Conservation (phyloP, 2,888 invertebrate species). For the Drosophila prostipennis region DNA sequence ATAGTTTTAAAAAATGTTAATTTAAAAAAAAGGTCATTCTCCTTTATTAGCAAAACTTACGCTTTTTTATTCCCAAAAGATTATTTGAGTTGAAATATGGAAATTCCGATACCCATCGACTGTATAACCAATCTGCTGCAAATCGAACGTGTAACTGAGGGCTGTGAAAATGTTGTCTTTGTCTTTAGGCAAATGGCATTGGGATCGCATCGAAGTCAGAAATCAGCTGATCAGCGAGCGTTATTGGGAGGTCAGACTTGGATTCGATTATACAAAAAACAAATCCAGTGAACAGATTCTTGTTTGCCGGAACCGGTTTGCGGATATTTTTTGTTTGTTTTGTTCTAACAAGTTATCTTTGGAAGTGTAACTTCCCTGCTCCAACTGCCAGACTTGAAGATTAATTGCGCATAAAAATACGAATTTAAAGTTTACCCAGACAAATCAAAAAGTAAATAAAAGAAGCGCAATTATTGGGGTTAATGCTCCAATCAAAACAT, state of each 20-base stretch:
- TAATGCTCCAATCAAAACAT: slow-evolving; percentile 31
- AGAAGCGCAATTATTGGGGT: slow-evolving; percentile 20
- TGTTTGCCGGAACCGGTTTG: slow-evolving; percentile 64
- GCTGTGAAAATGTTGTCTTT: slow-evolving; percentile 12
- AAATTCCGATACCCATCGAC: background rate
- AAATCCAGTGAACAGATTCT: slow-evolving; percentile 22
- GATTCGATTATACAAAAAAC: slow-evolving; percentile 9
- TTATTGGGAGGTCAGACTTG: slow-evolving; percentile 27
- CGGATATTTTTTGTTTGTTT: slow-evolving; percentile 17
- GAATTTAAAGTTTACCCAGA: slow-evolving; percentile 10
- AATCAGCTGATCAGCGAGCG: slow-evolving; percentile 29
- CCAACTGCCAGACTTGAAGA: slow-evolving; percentile 17
- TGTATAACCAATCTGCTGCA: slow-evolving; percentile 33
- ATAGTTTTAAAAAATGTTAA: too few relatives aligned
- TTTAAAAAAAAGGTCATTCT: too few relatives aligned
- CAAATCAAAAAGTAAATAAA: slow-evolving; percentile 32
- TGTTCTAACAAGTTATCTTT: slow-evolving; percentile 6
- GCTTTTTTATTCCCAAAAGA: background rate
- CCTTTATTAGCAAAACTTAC: background rate
- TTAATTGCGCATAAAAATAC: slow-evolving; percentile 48
- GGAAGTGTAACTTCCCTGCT: background rate
- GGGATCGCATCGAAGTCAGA: slow-evolving; percentile 15
- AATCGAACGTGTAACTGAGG: slow-evolving; percentile 23
- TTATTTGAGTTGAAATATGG: background rate
- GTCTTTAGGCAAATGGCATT: slow-evolving; percentile 25